Evolutionary conservation across 2,113 vertebrate genomes (phyloP), one percentile per base, ranked within the genome.

Genomic region (Phyllopteryx taeniolatus): DNA sequence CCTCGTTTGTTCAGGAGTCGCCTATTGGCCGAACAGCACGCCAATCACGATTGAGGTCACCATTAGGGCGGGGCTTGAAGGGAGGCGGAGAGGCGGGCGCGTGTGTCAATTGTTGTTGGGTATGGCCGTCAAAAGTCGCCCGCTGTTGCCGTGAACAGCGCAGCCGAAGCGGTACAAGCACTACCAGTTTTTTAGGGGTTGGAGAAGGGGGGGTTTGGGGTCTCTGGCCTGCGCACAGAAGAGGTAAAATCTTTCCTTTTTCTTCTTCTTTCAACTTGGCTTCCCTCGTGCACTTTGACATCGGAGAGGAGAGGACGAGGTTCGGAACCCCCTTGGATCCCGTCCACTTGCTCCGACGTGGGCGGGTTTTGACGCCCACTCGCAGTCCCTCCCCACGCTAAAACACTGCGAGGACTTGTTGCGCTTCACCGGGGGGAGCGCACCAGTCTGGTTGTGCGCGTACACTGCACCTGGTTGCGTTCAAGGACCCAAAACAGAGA

Each of bases 321-420:
- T 66, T 66, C 44, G 64, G 22, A 47, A 47, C 64, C 43, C 44
- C 31, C 27, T 66, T 15, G 44, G 44, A 66, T 17, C 31, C 13
- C 22, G 44, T 66, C 22, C 43, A 31, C 64, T 66, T 66, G 62
- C 22, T 9, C 11, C n/a, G 57, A 4, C 44, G 11, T 46, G 44
- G 64, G 4, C 35, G 11, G 44, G 56, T 71, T 43, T 43, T 46
- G 68, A 57, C 12, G 44, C 66, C n/a, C 53, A 70, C 42, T 6
- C 19, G 14, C 33, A 31, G 49, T 33, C 46, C 27, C 46, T 46
- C 31, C 27, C 22, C 47, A 43, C 68, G 51, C 51, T 5, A 57
- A 56, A 43, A 61, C 22, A 27, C 70, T 51, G 53, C 3, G 62
- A 70, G 35, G 87, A 93, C 91, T 91, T 91, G 91, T 92, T 93